phyloP scores from a whole-genome alignment of 2,797 vertebrate genomes.

The Sciurus vulgaris region DNA sequence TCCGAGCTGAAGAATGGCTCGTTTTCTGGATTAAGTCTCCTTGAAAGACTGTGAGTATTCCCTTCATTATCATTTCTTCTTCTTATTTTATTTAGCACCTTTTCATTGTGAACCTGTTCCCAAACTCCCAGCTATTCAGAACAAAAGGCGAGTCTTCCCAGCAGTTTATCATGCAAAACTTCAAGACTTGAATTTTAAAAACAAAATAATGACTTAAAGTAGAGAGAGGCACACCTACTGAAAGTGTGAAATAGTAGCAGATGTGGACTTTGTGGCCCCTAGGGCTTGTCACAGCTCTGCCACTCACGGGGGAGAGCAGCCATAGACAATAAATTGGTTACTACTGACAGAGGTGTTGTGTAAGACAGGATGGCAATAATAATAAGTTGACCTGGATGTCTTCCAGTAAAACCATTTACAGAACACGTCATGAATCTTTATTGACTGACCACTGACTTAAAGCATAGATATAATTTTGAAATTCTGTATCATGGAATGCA shows the following conservation, averaged over 20 bases:
- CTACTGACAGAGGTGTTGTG: neutral
- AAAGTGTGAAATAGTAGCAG: neutral
- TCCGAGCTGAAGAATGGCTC: slow-evolving; percentile 96
- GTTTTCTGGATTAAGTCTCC: slow-evolving; percentile 93
- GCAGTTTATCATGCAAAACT: neutral
- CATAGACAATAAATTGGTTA: no score
- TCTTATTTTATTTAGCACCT: slow-evolving; percentile 38
- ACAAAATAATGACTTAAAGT: neutral
- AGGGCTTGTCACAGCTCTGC: neutral
- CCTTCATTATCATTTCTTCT: slow-evolving; percentile 50
- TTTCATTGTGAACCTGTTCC: slow-evolving; percentile 44
- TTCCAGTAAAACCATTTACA: neutral
- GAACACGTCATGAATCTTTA: no score
- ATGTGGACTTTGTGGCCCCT: neutral
- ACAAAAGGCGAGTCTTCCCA: neutral
- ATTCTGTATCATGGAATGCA: neutral
- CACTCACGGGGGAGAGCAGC: neutral
- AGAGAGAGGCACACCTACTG: neutral
- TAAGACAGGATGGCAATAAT: fast-evolving
- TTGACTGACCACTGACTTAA: neutral
- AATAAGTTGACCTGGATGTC: fast-evolving
- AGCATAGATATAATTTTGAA: neutral
- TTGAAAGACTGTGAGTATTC: slow-evolving; percentile 97
- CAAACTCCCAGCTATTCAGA: neutral
- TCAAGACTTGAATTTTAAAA: slow-evolving; percentile 17